Evolutionary conservation across 2,888 invertebrate genomes (phyloP).

Genomic region (Ophioninae sp.): DNA sequence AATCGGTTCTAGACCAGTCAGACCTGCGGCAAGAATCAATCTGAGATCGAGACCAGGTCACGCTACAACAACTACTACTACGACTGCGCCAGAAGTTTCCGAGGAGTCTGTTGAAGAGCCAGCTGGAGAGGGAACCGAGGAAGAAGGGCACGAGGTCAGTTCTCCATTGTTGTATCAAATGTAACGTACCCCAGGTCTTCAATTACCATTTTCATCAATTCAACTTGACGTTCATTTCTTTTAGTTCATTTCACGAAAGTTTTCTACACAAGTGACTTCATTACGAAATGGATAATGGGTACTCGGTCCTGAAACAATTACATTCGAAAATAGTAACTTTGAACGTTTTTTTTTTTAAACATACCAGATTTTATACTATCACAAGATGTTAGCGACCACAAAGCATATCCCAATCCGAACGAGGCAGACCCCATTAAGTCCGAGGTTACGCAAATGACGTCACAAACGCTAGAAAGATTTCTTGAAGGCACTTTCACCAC

Average conservation of each 20-base stretch:
- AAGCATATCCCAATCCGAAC: conserved; percentile 44
- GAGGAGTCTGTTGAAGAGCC: conserved; percentile 76
- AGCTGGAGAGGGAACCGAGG: conserved; percentile 78
- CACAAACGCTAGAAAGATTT: conserved; percentile 58
- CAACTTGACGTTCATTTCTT: background rate
- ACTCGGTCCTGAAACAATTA: background rate
- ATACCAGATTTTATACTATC: conserved; percentile 15
- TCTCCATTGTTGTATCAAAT: background rate
- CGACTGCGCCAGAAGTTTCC: conserved; percentile 77
- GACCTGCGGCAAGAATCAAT: conserved; percentile 87
- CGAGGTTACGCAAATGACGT: conserved; percentile 68
- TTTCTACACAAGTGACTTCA: background rate
- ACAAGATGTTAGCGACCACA: conserved; percentile 21
- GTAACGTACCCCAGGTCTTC: background rate
- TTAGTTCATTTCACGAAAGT: background rate
- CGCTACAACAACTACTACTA: conserved; percentile 78
- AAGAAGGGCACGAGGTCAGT: conserved; percentile 78
- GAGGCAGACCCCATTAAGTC: conserved; percentile 61
- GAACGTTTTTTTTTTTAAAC: background rate
- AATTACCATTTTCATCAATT: background rate
- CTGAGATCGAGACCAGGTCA: conserved; percentile 83
- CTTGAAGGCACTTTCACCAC: conserved; percentile 74
- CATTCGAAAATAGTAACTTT: background rate
- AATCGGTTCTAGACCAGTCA: conserved; percentile 81
- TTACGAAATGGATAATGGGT: background rate